Conservation (phyloP, 2,113 vertebrate genomes). For the Chunga burmeisteri region DNA sequence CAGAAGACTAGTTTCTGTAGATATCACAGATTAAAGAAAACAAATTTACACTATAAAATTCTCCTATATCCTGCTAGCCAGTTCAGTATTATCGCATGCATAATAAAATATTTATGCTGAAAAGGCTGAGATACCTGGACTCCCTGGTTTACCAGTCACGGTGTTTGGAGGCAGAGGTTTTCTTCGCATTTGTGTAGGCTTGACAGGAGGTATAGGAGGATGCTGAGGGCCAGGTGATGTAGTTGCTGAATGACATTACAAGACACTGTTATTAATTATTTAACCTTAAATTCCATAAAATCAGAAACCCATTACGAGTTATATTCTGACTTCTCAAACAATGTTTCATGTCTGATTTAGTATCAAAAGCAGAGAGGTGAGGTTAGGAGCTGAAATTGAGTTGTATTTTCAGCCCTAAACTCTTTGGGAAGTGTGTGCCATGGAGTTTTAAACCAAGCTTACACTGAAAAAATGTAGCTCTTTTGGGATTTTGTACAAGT, state of each 20-base stretch:
- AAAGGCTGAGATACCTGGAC: constrained; percentile 64
- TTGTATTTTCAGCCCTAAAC: neutral
- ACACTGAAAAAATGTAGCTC: neutral
- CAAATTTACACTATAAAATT: neutral
- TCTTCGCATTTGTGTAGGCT: constrained; percentile 66
- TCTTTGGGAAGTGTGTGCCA: neutral
- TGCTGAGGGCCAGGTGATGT: constrained; percentile 29
- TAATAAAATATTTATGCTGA: neutral
- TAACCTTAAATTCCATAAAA: neutral
- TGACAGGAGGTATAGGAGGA: constrained; percentile 52
- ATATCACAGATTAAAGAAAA: neutral
- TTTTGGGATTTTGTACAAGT: neutral
- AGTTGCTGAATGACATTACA: constrained; percentile 54
- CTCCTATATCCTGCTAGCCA: neutral
- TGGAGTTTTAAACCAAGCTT: neutral
- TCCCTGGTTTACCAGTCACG: constrained; percentile 77
- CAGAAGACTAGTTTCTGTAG: neutral
- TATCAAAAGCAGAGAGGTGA: neutral
- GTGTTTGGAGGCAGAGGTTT: constrained; percentile 74
- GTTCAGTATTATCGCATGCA: neutral
- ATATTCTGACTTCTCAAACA: neutral
- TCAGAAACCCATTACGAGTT: neutral
- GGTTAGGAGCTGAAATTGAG: neutral
- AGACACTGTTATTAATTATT: neutral
- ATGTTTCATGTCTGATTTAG: neutral